Evolutionary conservation across 1,140 invertebrate species (phyloP).

Genomic region (Zophobas atratus): DNA sequence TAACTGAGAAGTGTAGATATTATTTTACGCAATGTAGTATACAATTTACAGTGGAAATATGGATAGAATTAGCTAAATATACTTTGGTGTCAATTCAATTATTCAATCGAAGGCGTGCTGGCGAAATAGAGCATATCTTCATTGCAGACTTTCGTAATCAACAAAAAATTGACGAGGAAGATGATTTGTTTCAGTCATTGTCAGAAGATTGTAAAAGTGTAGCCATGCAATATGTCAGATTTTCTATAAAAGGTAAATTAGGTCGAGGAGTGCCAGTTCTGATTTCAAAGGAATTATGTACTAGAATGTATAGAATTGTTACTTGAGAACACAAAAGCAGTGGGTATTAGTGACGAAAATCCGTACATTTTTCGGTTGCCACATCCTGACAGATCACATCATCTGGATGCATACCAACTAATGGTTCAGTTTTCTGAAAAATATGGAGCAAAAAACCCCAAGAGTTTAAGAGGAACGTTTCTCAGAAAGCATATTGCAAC

Average conservation of each 20-base stretch:
- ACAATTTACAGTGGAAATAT: neutral
- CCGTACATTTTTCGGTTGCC: conserved; percentile 35
- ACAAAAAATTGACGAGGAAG: neutral
- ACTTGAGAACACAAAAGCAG: conserved; percentile 6
- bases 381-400: conserved; percentile 1
- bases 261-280: conserved; percentile 31
- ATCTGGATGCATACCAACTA: conserved; percentile 39
- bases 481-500: conserved; percentile 50
- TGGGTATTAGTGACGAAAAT: conserved; percentile 32
- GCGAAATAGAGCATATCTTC: conserved; percentile 16
- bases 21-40: neutral
- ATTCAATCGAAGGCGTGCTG: conserved; percentile 32
- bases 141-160: conserved; percentile 14
- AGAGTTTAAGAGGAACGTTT: conserved; percentile 17
- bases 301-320: conserved; percentile 30
- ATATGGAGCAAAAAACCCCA: conserved; percentile 39
- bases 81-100: conserved; percentile 24
- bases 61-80: conserved; percentile 5
- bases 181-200: conserved; percentile 10
- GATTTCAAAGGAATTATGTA: conserved; percentile 2
- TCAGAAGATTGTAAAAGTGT: conserved; percentile 4
- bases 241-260: conserved; percentile 38
- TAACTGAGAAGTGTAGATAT: neutral
- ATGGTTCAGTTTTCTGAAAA: conserved; percentile 27
- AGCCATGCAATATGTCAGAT: conserved; percentile 26